These are phyloP conservation scores for Asobara japonica DNA, from an alignment of 1,140 invertebrate genomes.

Conservation along the genomic window DNA sequence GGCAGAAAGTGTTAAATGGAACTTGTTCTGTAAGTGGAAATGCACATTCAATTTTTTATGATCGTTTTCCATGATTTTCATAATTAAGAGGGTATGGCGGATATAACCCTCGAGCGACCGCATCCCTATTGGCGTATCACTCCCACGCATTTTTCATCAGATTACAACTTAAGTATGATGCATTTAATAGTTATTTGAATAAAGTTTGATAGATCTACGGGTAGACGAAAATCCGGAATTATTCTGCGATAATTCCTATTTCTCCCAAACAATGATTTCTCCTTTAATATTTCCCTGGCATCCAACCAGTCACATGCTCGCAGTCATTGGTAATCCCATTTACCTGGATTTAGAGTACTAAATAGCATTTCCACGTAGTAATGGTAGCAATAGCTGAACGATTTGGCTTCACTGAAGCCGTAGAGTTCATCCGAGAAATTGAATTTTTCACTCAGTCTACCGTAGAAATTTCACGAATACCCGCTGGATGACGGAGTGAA, in stretches of 20 bases:
- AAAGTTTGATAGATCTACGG: too few species aligned
- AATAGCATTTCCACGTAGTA: constrained; percentile 28
- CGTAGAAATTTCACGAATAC: neutral
- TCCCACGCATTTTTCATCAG: too few species aligned
- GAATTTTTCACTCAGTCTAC: constrained; percentile 13
- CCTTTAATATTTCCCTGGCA: neutral
- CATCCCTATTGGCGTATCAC: too few species aligned
- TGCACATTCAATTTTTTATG: too few species aligned
- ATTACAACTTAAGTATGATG: too few species aligned
- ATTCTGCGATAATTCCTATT: neutral
- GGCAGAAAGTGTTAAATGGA: too few species aligned
- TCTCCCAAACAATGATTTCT: neutral
- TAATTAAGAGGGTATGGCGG: too few species aligned
- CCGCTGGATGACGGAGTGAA: neutral
- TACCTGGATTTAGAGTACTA: constrained; percentile 31
- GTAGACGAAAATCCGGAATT: too few species aligned
- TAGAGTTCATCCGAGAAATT: neutral
- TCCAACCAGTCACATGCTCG: neutral
- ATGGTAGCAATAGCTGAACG: constrained; percentile 18
- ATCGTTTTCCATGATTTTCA: too few species aligned
- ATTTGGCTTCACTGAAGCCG: constrained; percentile 26
- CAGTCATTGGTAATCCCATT: constrained; percentile 29
- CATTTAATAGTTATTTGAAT: too few species aligned
- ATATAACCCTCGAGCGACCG: too few species aligned
- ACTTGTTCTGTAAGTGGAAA: too few species aligned